A percentile compares a stretch with the other conserved stretches of the same genome.
These are phyloP conservation scores for Penaeus japonicus DNA, from an alignment of 1,140 invertebrate species.

Conservation along the genomic window DNA sequence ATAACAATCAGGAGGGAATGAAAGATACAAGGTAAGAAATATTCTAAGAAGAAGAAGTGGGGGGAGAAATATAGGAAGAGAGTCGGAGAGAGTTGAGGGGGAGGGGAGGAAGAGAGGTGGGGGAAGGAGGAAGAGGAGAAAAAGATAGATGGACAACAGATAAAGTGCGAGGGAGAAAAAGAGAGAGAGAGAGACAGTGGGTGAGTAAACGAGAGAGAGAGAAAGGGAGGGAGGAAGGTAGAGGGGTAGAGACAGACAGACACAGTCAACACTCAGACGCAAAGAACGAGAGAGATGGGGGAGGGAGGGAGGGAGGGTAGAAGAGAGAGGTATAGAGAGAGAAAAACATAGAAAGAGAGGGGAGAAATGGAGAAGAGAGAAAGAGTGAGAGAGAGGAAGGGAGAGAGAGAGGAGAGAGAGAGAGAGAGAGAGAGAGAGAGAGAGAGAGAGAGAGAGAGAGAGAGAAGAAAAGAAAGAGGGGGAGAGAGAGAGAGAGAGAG, in stretches of 20 bases:
- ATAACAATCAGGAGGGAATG: no score
- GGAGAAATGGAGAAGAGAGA: neutral
- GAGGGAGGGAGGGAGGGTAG: constrained; percentile 25
- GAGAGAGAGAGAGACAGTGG: neutral
- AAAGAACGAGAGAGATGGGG: constrained; percentile 4
- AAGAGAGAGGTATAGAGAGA: neutral
- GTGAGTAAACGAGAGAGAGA: neutral
- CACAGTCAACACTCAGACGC: constrained; percentile 15
- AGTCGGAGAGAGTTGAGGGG: no score
- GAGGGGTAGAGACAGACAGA: constrained; percentile 15
- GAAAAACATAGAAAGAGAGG: neutral
- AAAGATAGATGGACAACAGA: no score
- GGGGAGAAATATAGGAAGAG: no score
- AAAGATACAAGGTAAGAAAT: no score
- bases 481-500: neutral
- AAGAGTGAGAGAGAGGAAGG: neutral
- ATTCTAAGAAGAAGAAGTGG: no score
- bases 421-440: neutral
- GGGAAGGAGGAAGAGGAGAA: no score
- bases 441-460: constrained; percentile 19
- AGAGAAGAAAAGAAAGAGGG: neutral
- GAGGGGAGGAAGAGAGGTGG: no score
- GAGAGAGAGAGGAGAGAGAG: neutral
- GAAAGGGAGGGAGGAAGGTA: neutral
- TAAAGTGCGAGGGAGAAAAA: no score